Evolutionary conservation across 2,888 invertebrate genomes (phyloP).

Genomic region (Trissolcus japonicus): DNA sequence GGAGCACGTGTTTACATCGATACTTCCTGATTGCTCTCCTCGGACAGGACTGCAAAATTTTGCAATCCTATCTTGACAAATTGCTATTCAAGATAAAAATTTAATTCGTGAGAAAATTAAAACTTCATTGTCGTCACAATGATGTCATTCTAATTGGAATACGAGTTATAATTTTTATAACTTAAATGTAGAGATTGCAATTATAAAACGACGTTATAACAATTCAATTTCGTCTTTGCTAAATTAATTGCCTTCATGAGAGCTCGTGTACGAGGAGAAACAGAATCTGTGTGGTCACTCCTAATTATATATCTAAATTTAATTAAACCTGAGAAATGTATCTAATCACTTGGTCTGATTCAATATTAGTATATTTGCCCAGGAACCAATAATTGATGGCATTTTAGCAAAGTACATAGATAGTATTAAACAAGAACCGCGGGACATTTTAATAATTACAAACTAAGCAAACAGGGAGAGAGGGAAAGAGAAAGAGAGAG

Average conservation of each 20-base stretch:
- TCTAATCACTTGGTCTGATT: conserved; percentile 24
- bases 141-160: not conserved
- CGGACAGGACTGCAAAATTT: no score
- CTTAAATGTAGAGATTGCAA: not conserved
- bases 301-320: conserved; percentile 42
- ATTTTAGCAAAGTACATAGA: not conserved
- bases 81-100: not conserved
- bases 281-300: conserved; percentile 23
- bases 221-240: not conserved
- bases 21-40: no score
- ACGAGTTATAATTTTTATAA: not conserved
- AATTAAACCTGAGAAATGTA: conserved; percentile 41
- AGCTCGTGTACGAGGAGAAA: not conserved
- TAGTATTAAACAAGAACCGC: not conserved
- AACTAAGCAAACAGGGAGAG: not conserved
- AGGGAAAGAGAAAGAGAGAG: no score
- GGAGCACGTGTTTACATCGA: conserved; percentile 43
- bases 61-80: not conserved
- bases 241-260: no score
- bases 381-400: not conserved
- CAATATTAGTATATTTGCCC: conserved; percentile 1
- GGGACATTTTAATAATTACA: not conserved
- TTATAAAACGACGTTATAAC: not conserved
- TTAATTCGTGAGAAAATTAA: not conserved
- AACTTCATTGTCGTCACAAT: not conserved